A percentile compares a stretch with the other conserved stretches of the same genome.
phyloP scores from a whole-genome alignment of 2,113 vertebrate genomes.

The Myocastor coypus region DNA sequence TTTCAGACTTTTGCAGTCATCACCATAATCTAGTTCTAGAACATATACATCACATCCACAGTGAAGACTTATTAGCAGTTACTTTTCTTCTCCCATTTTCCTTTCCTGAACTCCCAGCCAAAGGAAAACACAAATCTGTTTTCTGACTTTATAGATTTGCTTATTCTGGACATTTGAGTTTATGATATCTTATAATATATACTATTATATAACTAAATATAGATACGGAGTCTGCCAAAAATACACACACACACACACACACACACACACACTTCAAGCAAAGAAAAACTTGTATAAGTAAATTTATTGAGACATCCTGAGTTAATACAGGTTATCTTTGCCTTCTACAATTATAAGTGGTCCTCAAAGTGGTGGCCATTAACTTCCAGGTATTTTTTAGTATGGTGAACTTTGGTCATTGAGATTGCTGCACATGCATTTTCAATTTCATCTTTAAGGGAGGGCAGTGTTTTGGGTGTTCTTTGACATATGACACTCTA shows the following conservation, averaged over 20 bases:
- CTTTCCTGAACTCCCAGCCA: neutral
- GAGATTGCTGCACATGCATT: neutral
- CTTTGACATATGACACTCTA: neutral
- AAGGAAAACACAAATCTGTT: neutral
- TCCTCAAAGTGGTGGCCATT: neutral
- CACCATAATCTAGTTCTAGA: constrained; percentile 38
- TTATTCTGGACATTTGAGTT: constrained; percentile 8
- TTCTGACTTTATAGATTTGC: constrained; percentile 16
- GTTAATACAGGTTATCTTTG: neutral
- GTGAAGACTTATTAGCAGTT: constrained; percentile 3
- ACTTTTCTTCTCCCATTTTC: neutral
- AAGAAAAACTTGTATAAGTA: neutral
- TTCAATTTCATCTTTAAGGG: neutral
- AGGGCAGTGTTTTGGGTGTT: neutral
- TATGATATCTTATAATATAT: neutral
- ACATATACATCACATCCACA: neutral
- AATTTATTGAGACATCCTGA: neutral
- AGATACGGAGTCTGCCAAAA: neutral
- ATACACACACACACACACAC: too few relatives aligned
- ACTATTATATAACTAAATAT: constrained; percentile 20
- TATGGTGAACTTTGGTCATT: neutral
- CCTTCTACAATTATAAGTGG: neutral
- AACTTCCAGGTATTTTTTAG: neutral
- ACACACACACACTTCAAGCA: neutral
- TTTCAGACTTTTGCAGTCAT: neutral